Conservation (phyloP, 2,888 invertebrate genomes). For the Monoplex corrugatus region DNA sequence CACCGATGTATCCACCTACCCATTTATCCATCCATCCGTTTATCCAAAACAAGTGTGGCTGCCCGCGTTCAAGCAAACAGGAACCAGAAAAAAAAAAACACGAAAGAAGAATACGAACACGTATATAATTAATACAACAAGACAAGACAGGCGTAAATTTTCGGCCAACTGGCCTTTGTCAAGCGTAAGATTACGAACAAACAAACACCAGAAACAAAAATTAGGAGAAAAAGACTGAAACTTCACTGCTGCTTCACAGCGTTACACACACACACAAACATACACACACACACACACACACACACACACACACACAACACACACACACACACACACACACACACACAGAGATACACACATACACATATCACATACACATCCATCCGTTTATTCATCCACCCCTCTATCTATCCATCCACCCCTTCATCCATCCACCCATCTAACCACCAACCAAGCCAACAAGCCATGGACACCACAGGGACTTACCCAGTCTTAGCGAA, state of each 20-base stretch:
- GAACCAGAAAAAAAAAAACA: too few relatives aligned
- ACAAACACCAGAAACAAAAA: background rate
- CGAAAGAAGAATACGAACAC: background rate
- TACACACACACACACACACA: background rate
- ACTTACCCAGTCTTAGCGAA: slow-evolving; percentile 80
- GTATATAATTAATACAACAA: background rate
- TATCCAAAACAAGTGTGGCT: too few relatives aligned
- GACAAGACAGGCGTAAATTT: background rate
- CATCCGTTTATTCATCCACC: too few relatives aligned
- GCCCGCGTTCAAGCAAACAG: background rate
- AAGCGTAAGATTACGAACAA: background rate
- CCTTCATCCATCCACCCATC: too few relatives aligned
- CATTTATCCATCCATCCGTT: too few relatives aligned
- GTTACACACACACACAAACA: background rate
- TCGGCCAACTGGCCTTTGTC: background rate
- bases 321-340: background rate
- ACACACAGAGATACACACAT: too few relatives aligned
- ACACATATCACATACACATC: too few relatives aligned
- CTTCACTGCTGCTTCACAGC: too few relatives aligned
- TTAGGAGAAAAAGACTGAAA: too few relatives aligned
- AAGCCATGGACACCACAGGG: background rate
- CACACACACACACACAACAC: background rate
- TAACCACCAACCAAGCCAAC: background rate
- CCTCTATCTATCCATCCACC: too few relatives aligned
- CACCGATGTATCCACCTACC: too few relatives aligned